These are phyloP conservation scores for Axinella damicornis DNA, from an alignment of 37 sponge, comb jelly and placozoan genomes.

Conservation along the genomic window DNA sequence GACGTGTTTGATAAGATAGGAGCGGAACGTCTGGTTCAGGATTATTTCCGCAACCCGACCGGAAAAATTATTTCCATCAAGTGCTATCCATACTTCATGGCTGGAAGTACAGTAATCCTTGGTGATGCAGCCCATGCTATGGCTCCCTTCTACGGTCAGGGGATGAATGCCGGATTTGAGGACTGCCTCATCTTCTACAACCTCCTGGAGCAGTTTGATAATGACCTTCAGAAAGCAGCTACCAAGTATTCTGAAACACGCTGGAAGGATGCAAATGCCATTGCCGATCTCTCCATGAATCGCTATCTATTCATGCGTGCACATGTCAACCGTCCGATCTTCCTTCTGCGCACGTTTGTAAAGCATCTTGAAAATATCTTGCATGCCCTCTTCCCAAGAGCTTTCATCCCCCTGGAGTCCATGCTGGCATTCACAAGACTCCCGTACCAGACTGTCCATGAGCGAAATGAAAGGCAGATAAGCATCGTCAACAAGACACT, in stretches of 20 bases:
- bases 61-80: no score
- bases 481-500: constrained; percentile 39
- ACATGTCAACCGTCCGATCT: constrained; percentile 66
- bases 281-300: constrained; percentile 92
- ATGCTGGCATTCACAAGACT: constrained; percentile 88
- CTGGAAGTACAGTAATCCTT: no score
- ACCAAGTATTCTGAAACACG: constrained; percentile 55
- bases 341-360: constrained; percentile 58
- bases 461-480: constrained; percentile 50
- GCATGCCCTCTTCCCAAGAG: constrained; percentile 55
- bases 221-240: constrained; percentile 76
- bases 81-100: no score
- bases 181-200: no score
- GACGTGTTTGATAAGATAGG: no score
- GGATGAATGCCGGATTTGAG: no score
- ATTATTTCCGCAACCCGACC: no score
- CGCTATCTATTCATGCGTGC: constrained; percentile 92
- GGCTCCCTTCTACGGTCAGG: no score
- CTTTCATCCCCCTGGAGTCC: constrained; percentile 81
- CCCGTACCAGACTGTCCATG: constrained; percentile 66
- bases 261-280: constrained; percentile 66
- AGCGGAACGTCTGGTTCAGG: no score
- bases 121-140: no score
- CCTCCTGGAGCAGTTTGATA: no score
- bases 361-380: constrained; percentile 67